A percentile compares a stretch with the other conserved stretches of the same genome.
phyloP scores from a whole-genome alignment of 2,888 invertebrate genomes.

The Acleris emargana region DNA sequence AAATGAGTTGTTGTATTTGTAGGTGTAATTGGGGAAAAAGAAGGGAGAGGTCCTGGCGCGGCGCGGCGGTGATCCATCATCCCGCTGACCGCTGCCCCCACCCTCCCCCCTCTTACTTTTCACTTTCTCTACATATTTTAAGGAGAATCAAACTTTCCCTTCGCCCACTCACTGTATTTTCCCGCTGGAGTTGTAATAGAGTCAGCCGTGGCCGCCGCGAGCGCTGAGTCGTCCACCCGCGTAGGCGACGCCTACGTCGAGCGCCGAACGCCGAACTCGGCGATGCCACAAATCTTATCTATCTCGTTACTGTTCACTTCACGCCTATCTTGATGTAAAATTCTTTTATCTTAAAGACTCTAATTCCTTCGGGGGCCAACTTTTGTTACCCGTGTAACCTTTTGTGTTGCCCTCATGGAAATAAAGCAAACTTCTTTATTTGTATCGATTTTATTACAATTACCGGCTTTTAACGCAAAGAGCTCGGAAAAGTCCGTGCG shows the following conservation, averaged over 20 bases:
- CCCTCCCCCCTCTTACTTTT: conserved; percentile 76
- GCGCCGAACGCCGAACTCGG: conserved; percentile 17
- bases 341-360: conserved; percentile 57
- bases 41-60: conserved; percentile 66
- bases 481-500: conserved; percentile 31
- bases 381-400: conserved; percentile 49
- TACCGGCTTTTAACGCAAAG: conserved; percentile 22
- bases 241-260: conserved; percentile 7
- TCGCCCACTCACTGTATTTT: conserved; percentile 69
- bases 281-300: conserved; percentile 61
- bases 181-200: conserved; percentile 67
- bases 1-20: conserved; percentile 68
- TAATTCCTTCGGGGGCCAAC: conserved; percentile 62
- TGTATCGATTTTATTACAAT: conserved; percentile 31
- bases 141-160: conserved; percentile 82
- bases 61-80: conserved; percentile 81
- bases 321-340: conserved; percentile 61
- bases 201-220: conserved; percentile 51
- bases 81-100: conserved; percentile 77
- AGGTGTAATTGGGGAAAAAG: conserved; percentile 78
- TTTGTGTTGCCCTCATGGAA: conserved; percentile 29
- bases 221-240: neutral
- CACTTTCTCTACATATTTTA: conserved; percentile 85
- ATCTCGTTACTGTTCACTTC: conserved; percentile 64
- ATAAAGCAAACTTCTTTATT: conserved; percentile 23